Evolutionary conservation across 2,797 vertebrate species (phyloP).

Genomic region (Eremophila alpestris): DNA sequence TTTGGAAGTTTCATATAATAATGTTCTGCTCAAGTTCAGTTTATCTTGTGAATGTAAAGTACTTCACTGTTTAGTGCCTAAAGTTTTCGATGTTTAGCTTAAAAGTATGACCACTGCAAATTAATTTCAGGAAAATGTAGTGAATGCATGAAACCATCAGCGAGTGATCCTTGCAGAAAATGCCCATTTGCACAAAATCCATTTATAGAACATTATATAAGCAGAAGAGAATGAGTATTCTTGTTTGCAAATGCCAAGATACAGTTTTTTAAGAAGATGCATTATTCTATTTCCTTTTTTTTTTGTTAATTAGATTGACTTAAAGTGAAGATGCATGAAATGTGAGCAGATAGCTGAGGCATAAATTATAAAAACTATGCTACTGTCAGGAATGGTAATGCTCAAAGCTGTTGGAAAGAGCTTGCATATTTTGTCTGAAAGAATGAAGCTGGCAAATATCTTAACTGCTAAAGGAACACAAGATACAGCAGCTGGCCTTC

Average conservation of each 20-base stretch:
- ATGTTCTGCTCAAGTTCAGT: background rate
- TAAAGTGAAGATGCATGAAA: background rate
- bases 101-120: background rate
- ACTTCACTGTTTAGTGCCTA: background rate
- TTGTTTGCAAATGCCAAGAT: background rate
- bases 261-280: background rate
- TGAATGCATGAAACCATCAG: background rate
- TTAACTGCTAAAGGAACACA: constrained; percentile 3
- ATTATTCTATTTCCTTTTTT: background rate
- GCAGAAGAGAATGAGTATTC: background rate
- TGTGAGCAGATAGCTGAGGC: background rate
- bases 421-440: background rate
- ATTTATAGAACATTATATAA: background rate
- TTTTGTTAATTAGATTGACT: background rate
- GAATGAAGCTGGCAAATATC: background rate
- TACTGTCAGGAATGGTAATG: background rate
- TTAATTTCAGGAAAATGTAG: background rate
- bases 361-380: background rate
- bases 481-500: background rate
- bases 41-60: background rate
- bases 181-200: background rate
- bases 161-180: background rate
- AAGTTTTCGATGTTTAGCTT: background rate
- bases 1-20: background rate
- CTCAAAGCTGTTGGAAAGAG: background rate